Evolutionary conservation across 2,113 vertebrate species (phyloP), one percentile per base, ranked within the genome.

Genomic region (Scolopax mira): DNA sequence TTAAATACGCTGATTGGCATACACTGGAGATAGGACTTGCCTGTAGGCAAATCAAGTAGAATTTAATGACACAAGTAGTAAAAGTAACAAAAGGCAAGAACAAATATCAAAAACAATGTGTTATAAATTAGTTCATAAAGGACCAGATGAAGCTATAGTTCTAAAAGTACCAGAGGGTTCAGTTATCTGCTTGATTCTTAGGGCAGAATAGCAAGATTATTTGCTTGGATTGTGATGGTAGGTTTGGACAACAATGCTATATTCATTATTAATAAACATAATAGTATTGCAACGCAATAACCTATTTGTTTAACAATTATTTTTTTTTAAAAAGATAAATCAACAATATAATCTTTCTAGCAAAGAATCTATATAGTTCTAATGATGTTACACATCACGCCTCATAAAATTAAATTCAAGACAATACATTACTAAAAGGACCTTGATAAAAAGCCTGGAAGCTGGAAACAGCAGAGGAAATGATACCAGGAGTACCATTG

Each of bases 81-180:
- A 79, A 96, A 93, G 39, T 49, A 95, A 91, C 28, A 94, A 89
- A 90, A 37, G 71, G 42, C 23, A 46, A 82, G 51, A 96, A 69
- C 91, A 92, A 96, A 64, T 90, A 95, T 88, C 49, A 91, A 95
- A 95, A 94, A 11, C 25, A 62, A 85, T 90, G 35, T 83, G 11
- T 35, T 88, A 57, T 88, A 91, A 97, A 95, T 96, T 55, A 84
- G 15, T 80, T 96, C 70, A 82, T 94, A 77, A 94, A 52, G 71
- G 39, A 93, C 21, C 6, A 83, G 84, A 87, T 95, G 42, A 91
- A 85, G 52, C 92, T 95, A 81, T 72, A 61, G 14, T 33, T 78
- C 70, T 44, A 66, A 71, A 89, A 72, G 13, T 57, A 65, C 4
- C 22, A 41, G 14, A 87, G 13, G 11, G 22, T 84, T 79, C 15